Evolutionary conservation across 2,113 vertebrate genomes (phyloP).

Genomic region (Ctenodactylus gundi): DNA sequence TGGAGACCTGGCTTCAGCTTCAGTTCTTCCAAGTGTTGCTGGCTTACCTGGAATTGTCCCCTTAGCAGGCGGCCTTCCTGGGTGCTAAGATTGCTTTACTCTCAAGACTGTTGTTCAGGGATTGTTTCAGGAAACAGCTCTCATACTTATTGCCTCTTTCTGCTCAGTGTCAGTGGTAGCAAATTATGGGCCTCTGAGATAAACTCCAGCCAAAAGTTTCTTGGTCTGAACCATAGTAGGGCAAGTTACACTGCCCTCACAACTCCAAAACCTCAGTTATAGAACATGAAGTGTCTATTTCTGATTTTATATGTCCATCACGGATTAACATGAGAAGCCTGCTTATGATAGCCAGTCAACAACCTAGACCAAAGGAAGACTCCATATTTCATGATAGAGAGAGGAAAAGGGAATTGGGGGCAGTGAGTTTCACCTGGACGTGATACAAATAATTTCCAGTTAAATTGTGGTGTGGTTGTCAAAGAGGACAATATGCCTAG

Average conservation of each 20-base stretch:
- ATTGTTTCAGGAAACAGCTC: background rate
- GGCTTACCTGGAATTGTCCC: background rate
- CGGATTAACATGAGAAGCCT: background rate
- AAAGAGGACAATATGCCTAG: background rate
- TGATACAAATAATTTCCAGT: background rate
- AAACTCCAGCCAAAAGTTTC: background rate
- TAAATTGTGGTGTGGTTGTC: slow-evolving; percentile 4
- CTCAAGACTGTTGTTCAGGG: background rate
- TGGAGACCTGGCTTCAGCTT: background rate
- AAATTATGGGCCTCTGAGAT: background rate
- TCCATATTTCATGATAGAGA: background rate
- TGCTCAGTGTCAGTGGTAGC: background rate
- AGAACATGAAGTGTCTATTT: background rate
- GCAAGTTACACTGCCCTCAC: background rate
- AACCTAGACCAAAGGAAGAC: background rate
- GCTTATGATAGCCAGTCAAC: background rate
- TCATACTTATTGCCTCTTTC: background rate
- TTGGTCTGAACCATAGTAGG: background rate
- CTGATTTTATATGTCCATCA: background rate
- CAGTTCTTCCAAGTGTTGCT: background rate
- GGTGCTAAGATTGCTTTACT: background rate
- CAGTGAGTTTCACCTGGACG: background rate
- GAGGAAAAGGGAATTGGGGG: background rate
- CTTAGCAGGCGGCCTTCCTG: background rate
- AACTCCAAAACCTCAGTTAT: background rate